phyloP scores from a whole-genome alignment of 2,797 vertebrate genomes.

The Perodicticus potto region DNA sequence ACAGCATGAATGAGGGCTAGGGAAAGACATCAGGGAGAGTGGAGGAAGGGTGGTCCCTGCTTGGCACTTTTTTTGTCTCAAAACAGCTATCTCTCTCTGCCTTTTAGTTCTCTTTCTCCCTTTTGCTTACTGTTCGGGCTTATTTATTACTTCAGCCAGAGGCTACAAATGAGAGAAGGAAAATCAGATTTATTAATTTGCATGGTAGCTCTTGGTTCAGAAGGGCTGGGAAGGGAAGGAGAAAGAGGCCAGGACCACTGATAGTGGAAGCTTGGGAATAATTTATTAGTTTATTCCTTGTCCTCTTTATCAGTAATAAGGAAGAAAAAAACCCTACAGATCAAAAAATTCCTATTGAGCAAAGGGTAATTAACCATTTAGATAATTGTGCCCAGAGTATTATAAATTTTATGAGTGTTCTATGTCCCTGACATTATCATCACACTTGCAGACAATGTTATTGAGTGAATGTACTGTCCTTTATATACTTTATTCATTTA shows the following conservation, averaged over 20 bases:
- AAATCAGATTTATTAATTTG: conserved; percentile 43
- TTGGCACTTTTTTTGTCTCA: conserved; percentile 3
- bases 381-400: conserved; percentile 16
- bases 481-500: not conserved
- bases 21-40: not conserved
- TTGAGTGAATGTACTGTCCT: not conserved
- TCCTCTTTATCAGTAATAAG: not conserved
- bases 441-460: not conserved
- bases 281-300: conserved; percentile 39
- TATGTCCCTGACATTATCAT: not conserved
- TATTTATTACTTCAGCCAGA: conserved; percentile 56
- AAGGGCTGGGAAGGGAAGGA: not conserved
- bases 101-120: conserved; percentile 36
- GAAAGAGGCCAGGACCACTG: not conserved
- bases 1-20: not conserved
- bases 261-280: conserved; percentile 42
- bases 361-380: conserved; percentile 33
- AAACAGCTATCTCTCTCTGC: not conserved
- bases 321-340: not conserved
- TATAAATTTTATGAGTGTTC: not conserved
- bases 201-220: conserved; percentile 10
- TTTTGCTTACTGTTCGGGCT: not conserved
- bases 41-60: not conserved
- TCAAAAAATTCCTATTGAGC: conserved; percentile 4
- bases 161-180: not conserved